Conservation (phyloP, 2,797 vertebrate genomes). For the Pseudochromis fuscus region DNA sequence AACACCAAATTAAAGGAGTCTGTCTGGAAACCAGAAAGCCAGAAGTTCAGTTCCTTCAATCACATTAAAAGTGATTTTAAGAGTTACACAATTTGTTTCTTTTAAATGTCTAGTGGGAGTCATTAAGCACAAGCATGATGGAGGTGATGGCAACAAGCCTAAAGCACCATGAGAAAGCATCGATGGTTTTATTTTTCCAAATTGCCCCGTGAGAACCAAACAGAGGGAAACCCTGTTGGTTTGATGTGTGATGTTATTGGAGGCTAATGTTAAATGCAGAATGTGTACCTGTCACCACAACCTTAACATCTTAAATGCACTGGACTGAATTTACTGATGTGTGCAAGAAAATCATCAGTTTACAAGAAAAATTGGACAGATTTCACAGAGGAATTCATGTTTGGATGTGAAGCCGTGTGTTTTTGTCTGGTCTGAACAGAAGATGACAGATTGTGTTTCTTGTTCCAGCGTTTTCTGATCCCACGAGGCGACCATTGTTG, state of each 20-base stretch:
- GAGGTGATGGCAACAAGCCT: neutral
- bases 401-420: conserved; percentile 39
- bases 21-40: neutral
- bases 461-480: conserved; percentile 39
- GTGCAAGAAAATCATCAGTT: neutral
- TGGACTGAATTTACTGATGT: neutral
- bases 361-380: neutral
- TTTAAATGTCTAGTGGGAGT: neutral
- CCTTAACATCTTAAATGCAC: neutral
- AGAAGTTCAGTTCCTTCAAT: neutral
- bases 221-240: neutral
- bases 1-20: conserved; percentile 5
- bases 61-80: neutral
- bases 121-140: neutral
- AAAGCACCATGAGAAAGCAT: neutral
- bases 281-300: neutral
- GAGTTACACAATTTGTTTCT: neutral
- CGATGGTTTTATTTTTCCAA: neutral
- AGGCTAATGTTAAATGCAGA: neutral
- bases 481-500: conserved; percentile 25
- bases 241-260: no score
- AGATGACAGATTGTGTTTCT: conserved; percentile 51
- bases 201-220: neutral
- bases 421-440: conserved; percentile 34
- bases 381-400: neutral